phyloP scores from a whole-genome alignment of 2,113 vertebrate species.

The Syrrhaptes paradoxus region DNA sequence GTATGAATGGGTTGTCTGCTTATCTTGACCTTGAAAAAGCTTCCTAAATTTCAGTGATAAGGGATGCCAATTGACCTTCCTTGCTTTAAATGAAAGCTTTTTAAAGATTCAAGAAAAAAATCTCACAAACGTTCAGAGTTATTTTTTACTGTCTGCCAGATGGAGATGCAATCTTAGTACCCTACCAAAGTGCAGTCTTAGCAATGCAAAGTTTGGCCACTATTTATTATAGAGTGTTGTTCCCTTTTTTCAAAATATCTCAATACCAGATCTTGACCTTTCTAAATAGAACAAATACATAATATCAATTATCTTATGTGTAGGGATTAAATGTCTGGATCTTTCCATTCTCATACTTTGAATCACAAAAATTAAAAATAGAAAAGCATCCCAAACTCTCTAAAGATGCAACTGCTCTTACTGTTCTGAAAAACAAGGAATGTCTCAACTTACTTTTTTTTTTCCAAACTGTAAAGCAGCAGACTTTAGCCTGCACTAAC shows the following conservation, averaged over 20 bases:
- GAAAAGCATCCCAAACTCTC: conserved; percentile 3
- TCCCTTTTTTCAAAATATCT: background rate
- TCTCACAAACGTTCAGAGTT: background rate
- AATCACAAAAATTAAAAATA: conserved; percentile 17
- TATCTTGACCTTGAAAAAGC: background rate
- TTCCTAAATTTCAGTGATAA: background rate
- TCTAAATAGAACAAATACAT: background rate
- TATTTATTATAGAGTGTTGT: background rate
- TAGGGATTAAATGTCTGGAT: background rate
- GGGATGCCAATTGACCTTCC: background rate
- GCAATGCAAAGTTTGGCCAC: background rate
- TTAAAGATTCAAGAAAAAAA: background rate
- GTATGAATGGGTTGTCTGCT: background rate
- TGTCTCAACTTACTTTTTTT: background rate
- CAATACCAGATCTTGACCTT: background rate
- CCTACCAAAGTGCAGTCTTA: background rate
- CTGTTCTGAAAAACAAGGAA: background rate
- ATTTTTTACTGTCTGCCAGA: background rate
- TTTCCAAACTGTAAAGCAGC: background rate
- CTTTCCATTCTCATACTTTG: background rate
- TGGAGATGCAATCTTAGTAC: background rate
- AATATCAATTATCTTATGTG: background rate
- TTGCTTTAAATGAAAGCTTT: background rate
- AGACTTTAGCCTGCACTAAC: conserved; percentile 2
- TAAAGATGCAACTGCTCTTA: background rate